Base-by-base conservation (phyloP, 2,113 vertebrate species). In the Microcebus murinus region DNA sequence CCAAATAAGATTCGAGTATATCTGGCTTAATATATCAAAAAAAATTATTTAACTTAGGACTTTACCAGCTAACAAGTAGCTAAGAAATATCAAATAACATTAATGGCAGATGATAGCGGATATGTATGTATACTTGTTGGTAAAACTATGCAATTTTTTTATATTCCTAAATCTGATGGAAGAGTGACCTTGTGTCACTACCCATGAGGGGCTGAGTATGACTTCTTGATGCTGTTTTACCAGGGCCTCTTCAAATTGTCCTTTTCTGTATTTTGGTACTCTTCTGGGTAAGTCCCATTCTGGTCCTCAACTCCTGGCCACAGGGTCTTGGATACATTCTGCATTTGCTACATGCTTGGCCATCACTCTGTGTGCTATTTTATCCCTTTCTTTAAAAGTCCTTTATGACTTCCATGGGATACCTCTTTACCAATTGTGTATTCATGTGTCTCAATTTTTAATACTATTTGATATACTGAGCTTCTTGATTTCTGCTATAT, bases 371-470 rank as follows among this genome's bases (percentile, higher is more conserved):
- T 11, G 6, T 0, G 11, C 4, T 52, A 20, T 77, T 36, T 86
- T 34, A 70, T 20, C 1, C 6, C 12, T 12, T 36, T 27, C 14
- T 67, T 34, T 13, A 73, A 14, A 50, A 81, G 36, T 23, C 27
- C 23, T 73, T 13, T 45, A 0, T n/a, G 63, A 59, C 50, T 59
- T 50, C 42, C 0, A 0, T 2, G 65, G 5, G 15, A n/a, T 74
- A 9, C 8, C 3, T n/a, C 11, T 85, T 36, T 6, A 11, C 9
- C 0, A 5, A 23, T n/a, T 92, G 4, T 61, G 17, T 21, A 15
- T 77, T 63, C 15, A 12, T 25, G 4, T 39, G 13, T 39, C 50
- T 92, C 48, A 6, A 4, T 55, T 91, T 70, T 50, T 31, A 29
- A 42, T 8, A 23, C 39, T 45, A 1, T 45, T 31, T 27, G 23